These are phyloP conservation scores for Lasioglossum zephyrum DNA, from an alignment of 2,888 invertebrate genomes.

Conservation along the genomic window DNA sequence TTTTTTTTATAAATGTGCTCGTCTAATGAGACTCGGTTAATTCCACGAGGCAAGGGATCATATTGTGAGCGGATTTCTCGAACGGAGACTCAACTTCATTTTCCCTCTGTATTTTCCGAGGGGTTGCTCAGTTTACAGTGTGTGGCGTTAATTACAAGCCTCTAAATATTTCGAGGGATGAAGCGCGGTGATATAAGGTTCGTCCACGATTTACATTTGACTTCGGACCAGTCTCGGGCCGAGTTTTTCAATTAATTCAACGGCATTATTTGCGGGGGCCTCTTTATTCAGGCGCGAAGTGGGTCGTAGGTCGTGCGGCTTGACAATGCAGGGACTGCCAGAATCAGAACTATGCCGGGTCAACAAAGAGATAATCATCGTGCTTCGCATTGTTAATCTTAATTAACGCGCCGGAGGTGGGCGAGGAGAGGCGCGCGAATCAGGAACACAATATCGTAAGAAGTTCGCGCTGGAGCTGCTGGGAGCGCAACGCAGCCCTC, in stretches of 20 bases:
- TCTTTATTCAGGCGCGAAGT: slow-evolving; percentile 62
- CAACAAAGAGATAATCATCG: slow-evolving; percentile 67
- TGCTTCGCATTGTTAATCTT: slow-evolving; percentile 68
- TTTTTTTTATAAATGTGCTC: not conserved
- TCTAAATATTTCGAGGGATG: not conserved
- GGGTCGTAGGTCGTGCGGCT: slow-evolving; percentile 58
- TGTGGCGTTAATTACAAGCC: not conserved
- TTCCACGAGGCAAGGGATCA: not conserved
- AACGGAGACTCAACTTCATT: not conserved
- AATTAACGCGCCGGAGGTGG: slow-evolving; percentile 56
- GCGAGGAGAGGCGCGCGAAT: slow-evolving; percentile 4
- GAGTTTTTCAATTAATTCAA: slow-evolving; percentile 69
- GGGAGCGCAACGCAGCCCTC: not conserved
- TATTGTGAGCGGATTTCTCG: too few relatives aligned
- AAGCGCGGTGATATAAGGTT: not conserved
- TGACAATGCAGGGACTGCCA: slow-evolving; percentile 59
- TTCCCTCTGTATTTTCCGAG: not conserved
- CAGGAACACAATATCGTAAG: slow-evolving; percentile 57
- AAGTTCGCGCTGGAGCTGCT: slow-evolving; percentile 19
- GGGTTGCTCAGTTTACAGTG: too few relatives aligned
- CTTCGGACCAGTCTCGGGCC: slow-evolving; percentile 31
- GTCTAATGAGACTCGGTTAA: not conserved
- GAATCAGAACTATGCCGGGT: slow-evolving; percentile 65
- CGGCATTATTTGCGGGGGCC: slow-evolving; percentile 39
- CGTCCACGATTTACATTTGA: slow-evolving; percentile 55